These are phyloP conservation scores for Drosophila lini DNA, from an alignment of 1,140 invertebrate genomes.

Conservation along the genomic window DNA sequence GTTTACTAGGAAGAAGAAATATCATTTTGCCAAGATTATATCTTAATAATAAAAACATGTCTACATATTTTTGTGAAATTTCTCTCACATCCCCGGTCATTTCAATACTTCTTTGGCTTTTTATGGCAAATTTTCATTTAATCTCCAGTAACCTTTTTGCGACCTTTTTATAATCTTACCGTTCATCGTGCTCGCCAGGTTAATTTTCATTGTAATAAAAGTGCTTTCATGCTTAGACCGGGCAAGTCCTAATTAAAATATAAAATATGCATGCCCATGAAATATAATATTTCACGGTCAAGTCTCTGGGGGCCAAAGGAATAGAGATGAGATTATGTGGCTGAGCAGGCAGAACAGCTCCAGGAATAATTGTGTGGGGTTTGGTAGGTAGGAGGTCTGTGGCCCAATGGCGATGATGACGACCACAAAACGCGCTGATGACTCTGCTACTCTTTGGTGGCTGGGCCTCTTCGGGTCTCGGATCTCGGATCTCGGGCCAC, in stretches of 20 bases:
- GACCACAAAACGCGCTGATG: slow-evolving; percentile 64
- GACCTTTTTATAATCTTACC: neutral
- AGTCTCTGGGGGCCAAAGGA: slow-evolving; percentile 19
- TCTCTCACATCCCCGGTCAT: too few species aligned
- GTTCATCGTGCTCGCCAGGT: neutral
- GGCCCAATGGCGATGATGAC: slow-evolving; percentile 38
- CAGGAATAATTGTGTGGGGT: slow-evolving; percentile 28
- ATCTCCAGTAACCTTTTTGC: neutral
- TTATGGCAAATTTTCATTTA: neutral
- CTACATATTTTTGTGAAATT: neutral
- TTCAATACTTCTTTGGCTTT: neutral
- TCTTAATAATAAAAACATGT: neutral
- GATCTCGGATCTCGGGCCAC: slow-evolving; percentile 22
- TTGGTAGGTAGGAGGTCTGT: slow-evolving; percentile 5
- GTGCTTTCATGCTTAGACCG: neutral
- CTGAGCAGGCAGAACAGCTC: slow-evolving; percentile 27
- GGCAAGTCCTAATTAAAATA: slow-evolving; percentile 50
- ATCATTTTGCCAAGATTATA: too few species aligned
- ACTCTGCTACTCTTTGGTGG: slow-evolving; percentile 54
- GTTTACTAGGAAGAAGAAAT: too few species aligned
- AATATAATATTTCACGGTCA: slow-evolving; percentile 58
- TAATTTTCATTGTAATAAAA: slow-evolving; percentile 10
- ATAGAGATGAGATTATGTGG: slow-evolving; percentile 39
- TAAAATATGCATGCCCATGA: slow-evolving; percentile 45
- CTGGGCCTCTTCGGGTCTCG: slow-evolving; percentile 11